Evolutionary conservation across 2,888 invertebrate species (phyloP).

Genomic region (Nowickia ferox): DNA sequence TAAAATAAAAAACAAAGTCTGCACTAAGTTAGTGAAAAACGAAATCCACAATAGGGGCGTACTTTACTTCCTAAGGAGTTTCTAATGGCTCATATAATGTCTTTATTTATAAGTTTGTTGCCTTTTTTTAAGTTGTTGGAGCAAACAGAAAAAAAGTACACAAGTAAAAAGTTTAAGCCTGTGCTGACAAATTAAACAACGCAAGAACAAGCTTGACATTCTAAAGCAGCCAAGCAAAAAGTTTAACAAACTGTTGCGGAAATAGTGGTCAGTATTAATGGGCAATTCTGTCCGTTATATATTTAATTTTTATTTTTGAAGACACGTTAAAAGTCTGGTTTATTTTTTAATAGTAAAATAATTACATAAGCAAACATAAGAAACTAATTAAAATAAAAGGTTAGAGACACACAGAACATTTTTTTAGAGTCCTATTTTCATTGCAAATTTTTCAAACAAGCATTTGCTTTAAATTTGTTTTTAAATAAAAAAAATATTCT

Average conservation of each 20-base stretch:
- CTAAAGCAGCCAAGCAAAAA: constrained; percentile 18
- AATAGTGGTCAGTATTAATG: not conserved
- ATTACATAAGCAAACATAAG: too few species aligned
- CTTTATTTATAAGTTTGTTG: constrained; percentile 66
- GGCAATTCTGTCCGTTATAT: not conserved
- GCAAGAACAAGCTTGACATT: not conserved
- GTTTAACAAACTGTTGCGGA: not conserved
- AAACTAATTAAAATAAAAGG: too few species aligned
- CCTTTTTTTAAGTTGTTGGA: constrained; percentile 38
- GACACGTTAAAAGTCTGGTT: not conserved
- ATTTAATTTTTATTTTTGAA: not conserved
- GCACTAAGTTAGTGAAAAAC: constrained; percentile 21
- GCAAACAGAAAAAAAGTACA: not conserved
- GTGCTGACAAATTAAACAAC: constrained; percentile 50
- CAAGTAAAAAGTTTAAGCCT: constrained; percentile 17
- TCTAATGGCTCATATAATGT: constrained; percentile 57
- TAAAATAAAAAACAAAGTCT: not conserved
- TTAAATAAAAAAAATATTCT: too few species aligned
- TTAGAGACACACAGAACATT: too few species aligned
- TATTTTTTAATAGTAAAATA: too few species aligned
- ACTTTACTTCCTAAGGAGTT: constrained; percentile 50
- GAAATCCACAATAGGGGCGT: constrained; percentile 37
- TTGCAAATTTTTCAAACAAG: too few species aligned
- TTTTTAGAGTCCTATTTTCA: too few species aligned
- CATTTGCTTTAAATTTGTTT: too few species aligned